Evolutionary conservation across 2,797 vertebrate genomes (phyloP).

Genomic region (Sebastes miniatus): DNA sequence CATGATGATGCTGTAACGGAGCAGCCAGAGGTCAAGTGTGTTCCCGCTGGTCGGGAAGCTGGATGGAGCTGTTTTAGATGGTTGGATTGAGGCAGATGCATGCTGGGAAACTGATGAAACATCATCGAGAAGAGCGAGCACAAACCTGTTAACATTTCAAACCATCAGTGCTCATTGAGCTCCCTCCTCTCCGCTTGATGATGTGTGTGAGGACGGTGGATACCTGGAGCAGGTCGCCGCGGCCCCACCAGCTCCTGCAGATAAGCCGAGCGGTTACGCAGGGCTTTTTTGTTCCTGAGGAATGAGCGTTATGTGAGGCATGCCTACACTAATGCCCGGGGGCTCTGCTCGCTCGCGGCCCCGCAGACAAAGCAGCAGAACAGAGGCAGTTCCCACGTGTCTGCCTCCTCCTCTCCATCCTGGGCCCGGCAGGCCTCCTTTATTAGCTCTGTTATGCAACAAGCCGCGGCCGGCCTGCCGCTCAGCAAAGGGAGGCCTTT

Average conservation of each 20-base stretch:
- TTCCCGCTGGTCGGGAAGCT: background rate
- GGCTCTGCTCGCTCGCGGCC: conserved; percentile 82
- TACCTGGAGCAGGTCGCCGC: conserved; percentile 10
- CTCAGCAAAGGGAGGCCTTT: conserved; percentile 79
- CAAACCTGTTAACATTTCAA: background rate
- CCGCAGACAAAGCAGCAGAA: conserved; percentile 81
- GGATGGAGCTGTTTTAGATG: conserved; percentile 46
- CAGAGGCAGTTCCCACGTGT: conserved; percentile 81
- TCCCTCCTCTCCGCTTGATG: background rate
- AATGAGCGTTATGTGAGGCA: conserved; percentile 87
- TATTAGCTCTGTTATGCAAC: conserved; percentile 85
- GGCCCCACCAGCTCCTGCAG: conserved; percentile 47
- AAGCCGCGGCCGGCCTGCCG: conserved; percentile 73
- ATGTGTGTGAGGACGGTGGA: conserved; percentile 22
- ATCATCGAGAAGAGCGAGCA: background rate
- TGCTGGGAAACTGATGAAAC: conserved; percentile 40
- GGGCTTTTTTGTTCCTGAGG: conserved; percentile 79
- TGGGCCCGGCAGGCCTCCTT: conserved; percentile 69
- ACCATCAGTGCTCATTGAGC: background rate
- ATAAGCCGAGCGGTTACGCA: conserved; percentile 56
- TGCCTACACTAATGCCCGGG: conserved; percentile 81
- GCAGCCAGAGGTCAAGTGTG: conserved; percentile 26
- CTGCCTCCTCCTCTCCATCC: conserved; percentile 65
- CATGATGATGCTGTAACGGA: conserved; percentile 21
- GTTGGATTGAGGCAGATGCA: conserved; percentile 4